Conservation (phyloP, 2,888 invertebrate species). For the Meteorus colon region DNA sequence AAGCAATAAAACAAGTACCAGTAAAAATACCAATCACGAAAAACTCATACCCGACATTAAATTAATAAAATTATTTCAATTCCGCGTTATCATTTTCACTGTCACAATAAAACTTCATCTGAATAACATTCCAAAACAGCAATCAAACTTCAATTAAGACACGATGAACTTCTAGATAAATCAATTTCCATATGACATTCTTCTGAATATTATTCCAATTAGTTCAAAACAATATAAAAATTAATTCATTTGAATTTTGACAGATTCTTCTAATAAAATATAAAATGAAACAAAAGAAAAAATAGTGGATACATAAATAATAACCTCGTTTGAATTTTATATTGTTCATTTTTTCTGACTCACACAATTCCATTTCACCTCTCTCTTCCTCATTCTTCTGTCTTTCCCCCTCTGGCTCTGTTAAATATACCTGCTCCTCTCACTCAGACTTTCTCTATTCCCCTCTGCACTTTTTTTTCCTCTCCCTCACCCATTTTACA, state of each 20-base stretch:
- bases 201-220: no score
- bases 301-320: background rate
- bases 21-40: no score
- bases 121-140: no score
- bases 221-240: no score
- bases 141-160: no score
- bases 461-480: conserved; percentile 22
- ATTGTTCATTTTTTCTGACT: conserved; percentile 7
- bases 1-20: no score
- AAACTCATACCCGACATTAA: no score
- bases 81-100: no score
- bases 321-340: background rate
- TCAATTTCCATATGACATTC: no score
- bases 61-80: no score
- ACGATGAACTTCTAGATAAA: no score
- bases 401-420: background rate
- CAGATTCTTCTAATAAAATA: background rate
- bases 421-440: background rate
- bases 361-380: conserved; percentile 7
- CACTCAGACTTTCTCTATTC: conserved; percentile 10
- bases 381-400: conserved; percentile 10
- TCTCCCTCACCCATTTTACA: conserved; percentile 37
- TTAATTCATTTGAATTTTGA: background rate
- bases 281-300: background rate
- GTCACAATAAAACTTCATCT: no score